Base-by-base conservation (phyloP, 2,113 vertebrate genomes). In the Mungos mungo region DNA sequence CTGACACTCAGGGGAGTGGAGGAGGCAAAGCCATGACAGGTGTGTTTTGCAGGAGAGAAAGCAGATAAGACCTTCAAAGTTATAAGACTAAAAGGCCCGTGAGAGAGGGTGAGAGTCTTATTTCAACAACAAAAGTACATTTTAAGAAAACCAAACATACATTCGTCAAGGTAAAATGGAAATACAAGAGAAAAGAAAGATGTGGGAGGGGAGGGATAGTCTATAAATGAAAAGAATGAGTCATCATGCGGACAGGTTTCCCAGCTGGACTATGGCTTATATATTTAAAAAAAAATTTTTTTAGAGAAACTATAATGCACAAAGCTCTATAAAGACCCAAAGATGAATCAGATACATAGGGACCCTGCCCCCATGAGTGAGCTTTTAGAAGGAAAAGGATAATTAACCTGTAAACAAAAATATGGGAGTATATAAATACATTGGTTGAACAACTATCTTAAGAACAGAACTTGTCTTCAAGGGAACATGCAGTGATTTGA, bases 61-160 rank as follows among this genome's bases (percentile, higher is more conserved):
- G 60, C 68, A 88, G 87, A 96, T 60, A 97, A 98, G 88, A 60
- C 74, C 94, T 98, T 90, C 90, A 76, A 97, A 93, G 57, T 91
- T 63, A 47, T 50, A 96, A 94, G 79, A 82, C 47, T 54, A 60
- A 63, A 89, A 83, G 50, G 80, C 68, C 54, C 6, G 23, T 52
- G 94, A 74, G 47, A 97, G 82, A 41, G 21, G 18, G 3, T n/a
- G 23, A 87, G 81, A 85, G 84, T 2, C 76, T 71, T 69, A 18
- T 85, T 95, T 95, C 88, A 97, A 93, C 71, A 96, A 94, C 41
- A 93, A 82, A 95, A 93, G 41, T 83, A 31, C 33, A 50, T 45
- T 54, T 1, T 31, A 50, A 50, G 74, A 68, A 72, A 69, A 1
- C 9, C 35, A 76, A 77, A 74, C 54, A 80, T 38, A 63, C 66